Percentiles rank a stretch among this genome's conserved stretches.
Evolutionary conservation across 2,113 vertebrate species (phyloP).

Genomic region (Datnioides undecimradiatus): DNA sequence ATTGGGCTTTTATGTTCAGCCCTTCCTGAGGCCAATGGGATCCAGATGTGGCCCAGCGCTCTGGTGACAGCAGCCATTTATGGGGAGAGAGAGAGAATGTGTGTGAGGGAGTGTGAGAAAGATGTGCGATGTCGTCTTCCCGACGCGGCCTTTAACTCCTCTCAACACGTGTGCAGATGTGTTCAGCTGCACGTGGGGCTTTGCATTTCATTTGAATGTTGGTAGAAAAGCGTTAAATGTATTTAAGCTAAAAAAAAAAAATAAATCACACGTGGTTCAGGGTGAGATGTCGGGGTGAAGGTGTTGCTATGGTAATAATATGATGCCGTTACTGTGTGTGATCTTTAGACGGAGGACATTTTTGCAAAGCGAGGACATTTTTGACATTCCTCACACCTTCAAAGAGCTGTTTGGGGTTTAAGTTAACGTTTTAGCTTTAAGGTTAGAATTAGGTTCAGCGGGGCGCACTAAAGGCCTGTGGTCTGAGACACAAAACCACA

Average conservation of each 20-base stretch:
- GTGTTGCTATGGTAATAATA: no score
- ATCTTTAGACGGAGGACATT: background rate
- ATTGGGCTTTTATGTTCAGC: conserved; percentile 63
- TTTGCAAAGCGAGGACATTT: conserved; percentile 2
- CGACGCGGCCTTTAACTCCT: background rate
- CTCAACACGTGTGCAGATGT: conserved; percentile 31
- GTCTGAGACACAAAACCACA: background rate
- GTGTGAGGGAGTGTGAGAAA: conserved; percentile 24
- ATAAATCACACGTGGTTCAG: background rate
- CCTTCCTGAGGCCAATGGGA: conserved; percentile 74
- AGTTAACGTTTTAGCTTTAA: background rate
- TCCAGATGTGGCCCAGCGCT: conserved; percentile 72
- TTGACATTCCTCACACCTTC: conserved; percentile 38
- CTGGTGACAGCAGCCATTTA: conserved; percentile 66
- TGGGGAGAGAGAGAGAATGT: conserved; percentile 37
- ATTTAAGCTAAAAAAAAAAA: background rate
- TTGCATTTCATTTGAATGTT: conserved; percentile 3
- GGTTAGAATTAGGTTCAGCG: background rate
- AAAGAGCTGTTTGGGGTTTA: conserved; percentile 24
- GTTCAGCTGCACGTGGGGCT: conserved; percentile 6
- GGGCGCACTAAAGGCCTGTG: background rate
- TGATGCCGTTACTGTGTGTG: no score
- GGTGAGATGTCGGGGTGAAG: background rate
- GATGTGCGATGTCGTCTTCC: conserved; percentile 28
- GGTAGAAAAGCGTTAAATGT: background rate